Base-by-base conservation (phyloP, 2,113 vertebrate genomes). In the Zosterops lateralis region DNA sequence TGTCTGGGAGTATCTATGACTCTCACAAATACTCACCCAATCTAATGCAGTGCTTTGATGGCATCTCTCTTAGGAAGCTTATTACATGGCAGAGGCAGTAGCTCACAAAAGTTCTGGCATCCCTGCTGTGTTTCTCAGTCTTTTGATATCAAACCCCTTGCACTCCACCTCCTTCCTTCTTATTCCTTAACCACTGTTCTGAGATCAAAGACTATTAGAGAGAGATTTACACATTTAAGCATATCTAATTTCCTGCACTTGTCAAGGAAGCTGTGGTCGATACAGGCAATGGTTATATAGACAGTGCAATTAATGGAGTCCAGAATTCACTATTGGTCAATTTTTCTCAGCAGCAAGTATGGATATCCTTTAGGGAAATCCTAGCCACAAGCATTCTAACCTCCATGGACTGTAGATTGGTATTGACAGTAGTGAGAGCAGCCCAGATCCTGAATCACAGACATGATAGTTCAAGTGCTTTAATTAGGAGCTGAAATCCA, bases 401-500 rank as follows among this genome's bases (percentile, higher is more conserved):
- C 20, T 68, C n/a, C 20, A n/a, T 0, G 14, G 28, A 28, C 32
- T 25, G 6, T 12, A 17, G 48, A 16, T 45, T 60, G 25, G 28
- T 83, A 10, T 1, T 60, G 53, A 67, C 13, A 47, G 15, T 6
- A 45, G 18, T 10, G 12, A 29, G 11, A 78, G 5, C 7, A 70
- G 31, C n/a, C 15, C 29, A 66, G 26, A 58, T 21, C 21, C 18
- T n/a, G 14, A 71, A 53, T 38, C 0, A 0, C 24, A 80, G 38
- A 68, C 3, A 7, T 15, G 28, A 4, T 9, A 47, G 28, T 32
- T 70, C 29, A 34, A 80, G 11, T 17, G 32, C 21, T 90, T 90
- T 67, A 82, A 58, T 21, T 17, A 58, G 48, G 12, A 67, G 5
- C 19, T 58, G 38, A 91, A 75, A 19, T 26, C 26, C 36, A 65